A percentile compares a stretch with the other conserved stretches of the same genome.
Conservation (phyloP, 2,797 vertebrate species). For the Stomatorhinus walkeri region DNA sequence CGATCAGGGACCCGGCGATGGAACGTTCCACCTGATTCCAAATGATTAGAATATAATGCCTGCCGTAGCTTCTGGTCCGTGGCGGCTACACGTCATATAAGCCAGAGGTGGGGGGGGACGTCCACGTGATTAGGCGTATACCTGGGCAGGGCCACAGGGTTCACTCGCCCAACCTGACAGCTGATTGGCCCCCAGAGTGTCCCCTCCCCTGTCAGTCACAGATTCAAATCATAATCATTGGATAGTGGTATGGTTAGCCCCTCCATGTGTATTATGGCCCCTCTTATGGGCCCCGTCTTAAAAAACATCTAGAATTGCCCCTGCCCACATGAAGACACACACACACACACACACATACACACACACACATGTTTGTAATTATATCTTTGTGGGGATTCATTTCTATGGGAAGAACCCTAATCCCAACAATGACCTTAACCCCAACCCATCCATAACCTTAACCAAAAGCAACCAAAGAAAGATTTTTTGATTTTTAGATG, state of each 20-base stretch:
- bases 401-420: background rate
- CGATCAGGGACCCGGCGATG: background rate
- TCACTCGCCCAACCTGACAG: background rate
- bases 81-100: background rate
- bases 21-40: background rate
- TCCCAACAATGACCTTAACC: background rate
- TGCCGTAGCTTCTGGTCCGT: background rate
- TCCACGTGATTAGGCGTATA: background rate
- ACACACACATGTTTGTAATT: background rate
- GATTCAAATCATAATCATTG: background rate
- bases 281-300: background rate
- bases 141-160: background rate
- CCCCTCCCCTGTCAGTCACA: background rate
- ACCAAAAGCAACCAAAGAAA: background rate
- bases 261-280: background rate
- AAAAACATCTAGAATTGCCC: background rate
- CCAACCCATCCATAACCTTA: background rate
- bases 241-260: background rate
- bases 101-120: background rate
- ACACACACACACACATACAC: background rate
- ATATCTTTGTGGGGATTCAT: background rate
- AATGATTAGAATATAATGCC: conserved; percentile 12
- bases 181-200: background rate
- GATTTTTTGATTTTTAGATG: background rate
- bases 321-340: background rate